Base-by-base conservation (phyloP, 2,797 vertebrate genomes). In the Phalloptychus januarius region DNA sequence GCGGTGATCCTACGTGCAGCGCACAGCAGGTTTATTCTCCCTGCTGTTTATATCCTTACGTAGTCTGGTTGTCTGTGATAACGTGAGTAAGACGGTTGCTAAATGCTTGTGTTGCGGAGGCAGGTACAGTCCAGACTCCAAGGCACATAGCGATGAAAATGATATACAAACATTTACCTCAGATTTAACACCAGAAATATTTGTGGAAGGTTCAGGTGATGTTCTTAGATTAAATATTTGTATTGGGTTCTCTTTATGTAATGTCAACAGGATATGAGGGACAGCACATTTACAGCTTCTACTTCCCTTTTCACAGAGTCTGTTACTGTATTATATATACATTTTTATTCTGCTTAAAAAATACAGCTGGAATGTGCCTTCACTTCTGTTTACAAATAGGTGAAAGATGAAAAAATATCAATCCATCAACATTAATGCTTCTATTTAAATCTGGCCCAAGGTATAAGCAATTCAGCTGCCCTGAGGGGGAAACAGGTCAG, bases 31-130 rank as follows among this genome's bases (percentile, higher is more conserved):
- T 72, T 71, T 52, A 36, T 11, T 48, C 28, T 20, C 4, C 65
- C 23, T 44, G 25, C 40, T 36, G 3, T 25, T 65, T 31, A 16
- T 1, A 31, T 10, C 23, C n/a, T n/a, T 20, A 50, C 20, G 38
- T 7, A 20, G 7, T 20, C 83, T 72, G 72, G 79, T 75, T 67
- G 61, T 7, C 38, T 40, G 54, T 7, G 40, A 77, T 42, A 77
- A 61, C 10, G 36, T 81, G 71, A 86, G 61, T 71, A 77, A 83
- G 44, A 44, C 18, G 4, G 33, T 5, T 65, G 42, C 63, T 78
- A 83, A 85, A 90, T 84, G 88, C 90, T 87, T 80, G 70, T 81
- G 79, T 36, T 75, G 71, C 31, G 71, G 77, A 73, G 85, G 80
- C 76, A 81, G 71, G 15, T 72, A 58, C 42, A 67, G 58, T 52